phyloP scores from a whole-genome alignment of 1,140 invertebrate species.

The Drosophila suzukii region DNA sequence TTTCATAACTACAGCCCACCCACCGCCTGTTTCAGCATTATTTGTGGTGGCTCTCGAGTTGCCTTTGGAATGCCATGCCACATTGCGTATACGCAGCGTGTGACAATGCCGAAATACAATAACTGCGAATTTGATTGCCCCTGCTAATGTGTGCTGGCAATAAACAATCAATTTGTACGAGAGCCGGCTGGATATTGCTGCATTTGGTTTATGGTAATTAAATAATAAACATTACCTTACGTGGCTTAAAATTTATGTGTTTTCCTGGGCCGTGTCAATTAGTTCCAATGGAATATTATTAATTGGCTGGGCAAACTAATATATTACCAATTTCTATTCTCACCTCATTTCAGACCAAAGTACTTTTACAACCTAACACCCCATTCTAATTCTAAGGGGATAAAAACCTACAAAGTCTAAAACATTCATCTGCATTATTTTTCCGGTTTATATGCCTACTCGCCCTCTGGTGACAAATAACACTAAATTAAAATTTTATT shows the following conservation, averaged over 20 bases:
- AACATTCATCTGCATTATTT: conserved; percentile 37
- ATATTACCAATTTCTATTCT: conserved; percentile 1
- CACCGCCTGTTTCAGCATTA: conserved; percentile 24
- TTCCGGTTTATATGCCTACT: conserved; percentile 24
- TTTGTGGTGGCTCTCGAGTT: conserved; percentile 46
- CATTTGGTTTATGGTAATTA: conserved; percentile 71
- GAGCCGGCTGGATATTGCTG: conserved; percentile 43
- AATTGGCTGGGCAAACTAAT: conserved; percentile 23
- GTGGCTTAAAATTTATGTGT: conserved; percentile 51
- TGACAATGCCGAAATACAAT: conserved; percentile 52
- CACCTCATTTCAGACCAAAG: conserved; percentile 18
- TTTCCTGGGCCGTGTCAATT: conserved; percentile 64
- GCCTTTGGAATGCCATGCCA: conserved; percentile 16
- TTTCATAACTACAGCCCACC: conserved; percentile 51
- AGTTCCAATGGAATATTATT: conserved; percentile 56
- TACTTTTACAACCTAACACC: conserved; percentile 49
- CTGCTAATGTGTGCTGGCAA: conserved; percentile 73
- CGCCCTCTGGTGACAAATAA: conserved; percentile 78
- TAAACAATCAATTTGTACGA: conserved; percentile 77
- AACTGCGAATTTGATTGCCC: conserved; percentile 47
- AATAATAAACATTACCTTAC: conserved; percentile 70
- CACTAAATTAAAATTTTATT: conserved; percentile 83
- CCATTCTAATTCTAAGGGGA: conserved; percentile 24
- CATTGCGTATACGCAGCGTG: conserved; percentile 67
- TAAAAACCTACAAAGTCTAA: conserved; percentile 48